Conservation (phyloP, 2,888 invertebrate species). For the Drosophila borborema region DNA sequence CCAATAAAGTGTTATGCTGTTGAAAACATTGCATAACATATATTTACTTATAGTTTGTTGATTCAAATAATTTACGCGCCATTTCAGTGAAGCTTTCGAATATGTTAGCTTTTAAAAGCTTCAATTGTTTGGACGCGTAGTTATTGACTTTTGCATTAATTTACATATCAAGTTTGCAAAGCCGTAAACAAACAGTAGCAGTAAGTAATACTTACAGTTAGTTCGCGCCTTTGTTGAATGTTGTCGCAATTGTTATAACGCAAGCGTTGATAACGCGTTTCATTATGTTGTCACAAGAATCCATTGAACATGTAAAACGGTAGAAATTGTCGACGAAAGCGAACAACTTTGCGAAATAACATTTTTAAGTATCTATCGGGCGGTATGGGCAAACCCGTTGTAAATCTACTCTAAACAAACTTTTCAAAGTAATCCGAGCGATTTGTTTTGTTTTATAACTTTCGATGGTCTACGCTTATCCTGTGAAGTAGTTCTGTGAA, state of each 20-base stretch:
- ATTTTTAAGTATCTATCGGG: conserved; percentile 39
- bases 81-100: conserved; percentile 16
- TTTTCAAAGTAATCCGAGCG: background rate
- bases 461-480: background rate
- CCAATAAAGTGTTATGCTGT: conserved; percentile 65
- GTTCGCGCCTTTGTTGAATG: conserved; percentile 51
- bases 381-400: conserved; percentile 24
- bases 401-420: background rate
- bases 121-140: background rate
- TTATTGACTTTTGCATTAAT: conserved; percentile 36
- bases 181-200: background rate
- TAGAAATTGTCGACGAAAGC: conserved; percentile 69
- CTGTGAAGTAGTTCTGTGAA: conserved; percentile 34
- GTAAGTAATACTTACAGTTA: conserved; percentile 52
- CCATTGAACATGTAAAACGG: conserved; percentile 76
- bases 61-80: conserved; percentile 15
- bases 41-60: background rate
- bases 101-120: conserved; percentile 24
- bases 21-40: background rate
- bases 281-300: conserved; percentile 75
- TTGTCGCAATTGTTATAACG: conserved; percentile 64
- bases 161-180: background rate
- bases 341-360: conserved; percentile 70
- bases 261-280: conserved; percentile 70
- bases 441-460: conserved; percentile 36